A percentile compares a stretch with the other conserved stretches of the same genome.
These are phyloP conservation scores for Parotocinclus haroldoi DNA, from an alignment of 2,797 vertebrate genomes.

Conservation along the genomic window DNA sequence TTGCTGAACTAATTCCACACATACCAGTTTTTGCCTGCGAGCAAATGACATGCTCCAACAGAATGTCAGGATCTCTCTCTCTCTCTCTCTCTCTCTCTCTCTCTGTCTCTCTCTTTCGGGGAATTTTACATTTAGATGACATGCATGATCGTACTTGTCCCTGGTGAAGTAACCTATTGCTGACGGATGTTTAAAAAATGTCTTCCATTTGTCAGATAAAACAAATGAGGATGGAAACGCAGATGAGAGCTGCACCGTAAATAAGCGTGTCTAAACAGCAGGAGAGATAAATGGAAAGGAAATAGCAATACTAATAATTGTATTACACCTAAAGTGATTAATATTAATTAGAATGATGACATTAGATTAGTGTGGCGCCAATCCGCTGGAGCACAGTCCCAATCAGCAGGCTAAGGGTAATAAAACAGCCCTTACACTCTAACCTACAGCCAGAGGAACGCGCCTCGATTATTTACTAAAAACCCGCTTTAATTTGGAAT, in stretches of 20 bases:
- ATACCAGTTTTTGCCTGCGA: conserved; percentile 76
- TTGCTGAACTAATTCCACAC: conserved; percentile 63
- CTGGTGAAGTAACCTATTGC: conserved; percentile 4
- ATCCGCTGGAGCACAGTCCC: neutral
- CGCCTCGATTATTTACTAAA: too few relatives aligned
- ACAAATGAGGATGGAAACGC: neutral
- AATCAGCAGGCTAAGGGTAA: neutral
- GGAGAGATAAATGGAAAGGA: neutral
- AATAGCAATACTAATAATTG: neutral
- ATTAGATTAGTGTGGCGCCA: neutral
- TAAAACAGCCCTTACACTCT: too few relatives aligned
- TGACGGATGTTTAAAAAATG: conserved; percentile 4
- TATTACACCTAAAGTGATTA: neutral
- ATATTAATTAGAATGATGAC: neutral
- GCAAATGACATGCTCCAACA: conserved; percentile 77
- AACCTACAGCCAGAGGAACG: too few relatives aligned
- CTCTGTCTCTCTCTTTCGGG: conserved; percentile 55
- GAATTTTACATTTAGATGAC: conserved; percentile 48
- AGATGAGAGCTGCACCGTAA: conserved; percentile 1
- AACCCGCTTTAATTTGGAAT: too few relatives aligned
- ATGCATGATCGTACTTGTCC: conserved; percentile 52
- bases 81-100: conserved; percentile 13
- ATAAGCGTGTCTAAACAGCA: neutral
- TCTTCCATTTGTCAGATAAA: neutral
- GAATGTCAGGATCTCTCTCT: conserved; percentile 42